Evolutionary conservation across 2,797 vertebrate genomes (phyloP).

Genomic region (Notamacropus eugenii): DNA sequence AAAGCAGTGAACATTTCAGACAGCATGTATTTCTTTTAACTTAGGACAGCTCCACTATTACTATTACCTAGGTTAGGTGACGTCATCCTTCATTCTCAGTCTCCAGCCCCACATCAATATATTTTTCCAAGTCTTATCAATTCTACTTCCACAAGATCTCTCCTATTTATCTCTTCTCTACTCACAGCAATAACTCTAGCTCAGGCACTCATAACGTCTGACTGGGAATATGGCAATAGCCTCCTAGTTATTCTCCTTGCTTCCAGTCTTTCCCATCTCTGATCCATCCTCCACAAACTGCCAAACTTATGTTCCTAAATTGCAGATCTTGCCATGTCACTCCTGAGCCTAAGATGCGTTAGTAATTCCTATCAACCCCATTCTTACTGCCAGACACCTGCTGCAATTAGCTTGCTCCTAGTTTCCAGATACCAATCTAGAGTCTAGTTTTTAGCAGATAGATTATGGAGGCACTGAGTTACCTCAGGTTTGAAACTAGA

Average conservation of each 20-base stretch:
- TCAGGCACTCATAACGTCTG: neutral
- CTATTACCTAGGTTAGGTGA: conserved; percentile 13
- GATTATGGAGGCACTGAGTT: neutral
- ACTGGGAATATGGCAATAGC: neutral
- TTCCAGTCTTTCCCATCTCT: neutral
- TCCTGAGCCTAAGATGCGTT: neutral
- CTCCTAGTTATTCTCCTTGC: neutral
- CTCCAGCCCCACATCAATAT: neutral
- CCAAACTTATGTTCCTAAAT: neutral
- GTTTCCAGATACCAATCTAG: neutral
- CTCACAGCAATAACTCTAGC: neutral
- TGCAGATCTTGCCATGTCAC: neutral
- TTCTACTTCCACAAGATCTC: neutral
- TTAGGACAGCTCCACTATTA: conserved; percentile 23
- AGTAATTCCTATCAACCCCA: neutral
- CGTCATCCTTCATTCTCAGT: neutral
- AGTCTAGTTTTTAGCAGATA: neutral
- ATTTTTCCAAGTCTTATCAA: neutral
- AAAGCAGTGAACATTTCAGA: neutral
- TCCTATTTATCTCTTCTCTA: neutral
- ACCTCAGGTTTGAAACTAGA: neutral
- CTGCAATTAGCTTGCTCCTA: neutral
- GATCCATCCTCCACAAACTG: neutral
- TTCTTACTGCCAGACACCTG: neutral
- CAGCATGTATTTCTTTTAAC: neutral